phyloP scores from a whole-genome alignment of 2,888 invertebrate species.

The Spilosoma lubricipeda region DNA sequence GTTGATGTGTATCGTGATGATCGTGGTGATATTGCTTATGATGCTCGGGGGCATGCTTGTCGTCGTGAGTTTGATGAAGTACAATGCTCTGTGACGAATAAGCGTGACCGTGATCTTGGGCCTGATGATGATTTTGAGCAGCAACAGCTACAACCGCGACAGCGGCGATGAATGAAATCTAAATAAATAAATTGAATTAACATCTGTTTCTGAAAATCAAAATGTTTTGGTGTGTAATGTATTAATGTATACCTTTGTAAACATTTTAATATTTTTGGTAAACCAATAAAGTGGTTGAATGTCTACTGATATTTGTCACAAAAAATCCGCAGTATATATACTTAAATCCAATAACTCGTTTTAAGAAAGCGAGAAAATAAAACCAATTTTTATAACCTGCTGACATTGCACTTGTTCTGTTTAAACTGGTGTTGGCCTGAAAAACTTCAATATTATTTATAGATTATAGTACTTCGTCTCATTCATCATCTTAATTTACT shows the following conservation, averaged over 20 bases:
- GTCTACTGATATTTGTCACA: neutral
- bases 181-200: neutral
- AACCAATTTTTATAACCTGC: neutral
- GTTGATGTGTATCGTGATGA: conserved; percentile 43
- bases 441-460: neutral
- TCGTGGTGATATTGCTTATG: conserved; percentile 13
- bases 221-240: neutral
- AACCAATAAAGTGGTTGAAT: neutral
- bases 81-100: conserved; percentile 62
- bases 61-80: conserved; percentile 54
- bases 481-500: no score
- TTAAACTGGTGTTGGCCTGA: neutral
- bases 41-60: conserved; percentile 15
- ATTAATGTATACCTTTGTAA: neutral
- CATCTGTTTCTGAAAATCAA: neutral
- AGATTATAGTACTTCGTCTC: neutral
- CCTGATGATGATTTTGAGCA: conserved; percentile 11
- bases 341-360: neutral
- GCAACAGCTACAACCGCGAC: conserved; percentile 5
- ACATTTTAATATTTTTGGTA: neutral
- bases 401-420: neutral
- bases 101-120: conserved; percentile 18
- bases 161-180: neutral
- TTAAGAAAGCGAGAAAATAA: neutral
- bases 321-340: neutral